phyloP scores from a whole-genome alignment of 2,797 vertebrate genomes.

The Pterois miles region DNA sequence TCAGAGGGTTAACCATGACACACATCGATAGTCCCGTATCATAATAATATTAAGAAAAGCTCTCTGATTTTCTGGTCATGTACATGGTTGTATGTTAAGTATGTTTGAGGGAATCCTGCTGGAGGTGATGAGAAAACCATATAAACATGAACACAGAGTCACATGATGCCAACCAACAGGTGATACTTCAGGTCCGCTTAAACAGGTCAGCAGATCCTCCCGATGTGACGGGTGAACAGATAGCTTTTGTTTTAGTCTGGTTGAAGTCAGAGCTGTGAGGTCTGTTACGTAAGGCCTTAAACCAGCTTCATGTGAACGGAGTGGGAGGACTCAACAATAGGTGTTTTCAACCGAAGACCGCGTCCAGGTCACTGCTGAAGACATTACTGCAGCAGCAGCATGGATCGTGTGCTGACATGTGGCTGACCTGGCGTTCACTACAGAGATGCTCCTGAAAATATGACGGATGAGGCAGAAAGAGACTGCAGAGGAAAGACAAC shows the following conservation, averaged over 20 bases:
- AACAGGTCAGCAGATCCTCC: not conserved
- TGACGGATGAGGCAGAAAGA: slow-evolving; percentile 6
- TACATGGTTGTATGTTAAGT: no score
- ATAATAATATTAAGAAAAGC: no score
- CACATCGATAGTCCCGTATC: no score
- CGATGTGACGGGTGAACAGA: not conserved
- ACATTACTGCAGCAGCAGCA: not conserved
- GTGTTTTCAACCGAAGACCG: not conserved
- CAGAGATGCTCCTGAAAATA: slow-evolving; percentile 1
- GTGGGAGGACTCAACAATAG: not conserved
- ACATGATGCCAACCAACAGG: not conserved
- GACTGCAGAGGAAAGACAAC: slow-evolving; percentile 4
- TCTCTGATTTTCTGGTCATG: no score
- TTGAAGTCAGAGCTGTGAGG: no score
- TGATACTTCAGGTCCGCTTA: not conserved
- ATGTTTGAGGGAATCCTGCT: no score
- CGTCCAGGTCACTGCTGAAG: not conserved
- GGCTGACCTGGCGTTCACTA: not conserved
- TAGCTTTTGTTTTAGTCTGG: not conserved
- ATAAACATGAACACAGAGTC: not conserved
- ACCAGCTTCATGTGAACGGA: not conserved
- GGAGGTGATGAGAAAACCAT: slow-evolving; percentile 2
- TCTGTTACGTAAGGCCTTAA: not conserved
- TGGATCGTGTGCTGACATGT: slow-evolving; percentile 24
- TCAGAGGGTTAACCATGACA: no score